Conservation (phyloP, 2,797 vertebrate species). For the Arctocebus calabarensis region DNA sequence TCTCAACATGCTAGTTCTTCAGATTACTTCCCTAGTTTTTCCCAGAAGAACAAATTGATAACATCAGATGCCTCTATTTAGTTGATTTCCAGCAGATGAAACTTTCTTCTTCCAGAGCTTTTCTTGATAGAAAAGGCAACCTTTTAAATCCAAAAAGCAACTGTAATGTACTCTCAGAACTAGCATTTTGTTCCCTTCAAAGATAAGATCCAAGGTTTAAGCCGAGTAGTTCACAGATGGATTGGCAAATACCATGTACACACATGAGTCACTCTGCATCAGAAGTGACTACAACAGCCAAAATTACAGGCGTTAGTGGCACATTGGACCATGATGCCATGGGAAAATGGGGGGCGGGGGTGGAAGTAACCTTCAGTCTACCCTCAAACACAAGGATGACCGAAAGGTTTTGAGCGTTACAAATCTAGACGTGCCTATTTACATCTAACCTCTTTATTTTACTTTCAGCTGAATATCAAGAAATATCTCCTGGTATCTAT, state of each 20-base stretch:
- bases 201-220: conserved; percentile 19
- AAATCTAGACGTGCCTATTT: conserved; percentile 52
- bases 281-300: background rate
- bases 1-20: background rate
- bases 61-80: background rate
- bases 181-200: conserved; percentile 35
- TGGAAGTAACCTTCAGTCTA: background rate
- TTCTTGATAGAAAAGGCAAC: conserved; percentile 10
- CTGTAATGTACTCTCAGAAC: conserved; percentile 16
- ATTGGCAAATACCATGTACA: background rate
- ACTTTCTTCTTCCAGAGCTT: background rate
- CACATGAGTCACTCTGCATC: background rate
- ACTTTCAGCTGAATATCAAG: conserved; percentile 88
- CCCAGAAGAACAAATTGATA: conserved; percentile 29
- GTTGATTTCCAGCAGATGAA: background rate
- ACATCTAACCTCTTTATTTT: conserved; percentile 65
- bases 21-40: background rate
- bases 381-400: background rate
- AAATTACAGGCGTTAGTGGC: background rate
- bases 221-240: background rate
- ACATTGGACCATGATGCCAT: background rate
- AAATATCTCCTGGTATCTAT: conserved; percentile 90
- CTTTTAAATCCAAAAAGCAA: conserved; percentile 53
- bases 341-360: background rate
- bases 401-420: background rate